phyloP scores from a whole-genome alignment of 1,140 invertebrate genomes.

The Drosophila ambigua region DNA sequence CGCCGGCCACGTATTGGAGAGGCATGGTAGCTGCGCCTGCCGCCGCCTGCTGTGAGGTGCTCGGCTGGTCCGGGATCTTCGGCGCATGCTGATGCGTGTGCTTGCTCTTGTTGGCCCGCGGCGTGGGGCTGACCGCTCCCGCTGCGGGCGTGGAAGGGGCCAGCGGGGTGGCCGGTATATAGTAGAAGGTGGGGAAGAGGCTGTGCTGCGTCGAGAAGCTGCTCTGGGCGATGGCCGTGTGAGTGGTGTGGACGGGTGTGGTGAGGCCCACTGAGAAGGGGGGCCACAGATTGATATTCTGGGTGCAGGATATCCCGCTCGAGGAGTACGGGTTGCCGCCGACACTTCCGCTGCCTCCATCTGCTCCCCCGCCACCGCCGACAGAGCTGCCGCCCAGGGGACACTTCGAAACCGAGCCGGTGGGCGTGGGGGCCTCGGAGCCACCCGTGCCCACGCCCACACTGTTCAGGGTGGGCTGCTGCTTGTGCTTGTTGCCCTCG shows the following conservation, averaged over 20 bases:
- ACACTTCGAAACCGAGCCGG: not conserved
- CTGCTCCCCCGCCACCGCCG: slow-evolving; percentile 11
- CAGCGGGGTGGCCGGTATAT: slow-evolving; percentile 84
- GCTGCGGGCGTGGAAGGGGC: slow-evolving; percentile 26
- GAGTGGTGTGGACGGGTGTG: slow-evolving; percentile 78
- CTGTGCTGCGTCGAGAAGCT: slow-evolving; percentile 64
- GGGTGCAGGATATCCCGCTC: slow-evolving; percentile 38
- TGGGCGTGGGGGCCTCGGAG: not conserved
- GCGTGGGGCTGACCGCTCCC: slow-evolving; percentile 1
- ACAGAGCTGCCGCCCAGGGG: not conserved
- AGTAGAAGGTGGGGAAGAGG: slow-evolving; percentile 85
- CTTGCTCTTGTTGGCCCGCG: slow-evolving; percentile 10
- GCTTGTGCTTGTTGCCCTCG: slow-evolving; percentile 85
- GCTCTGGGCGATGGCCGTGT: slow-evolving; percentile 72
- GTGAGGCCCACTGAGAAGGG: slow-evolving; percentile 86
- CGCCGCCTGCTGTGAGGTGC: slow-evolving; percentile 58
- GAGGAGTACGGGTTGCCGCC: slow-evolving; percentile 4
- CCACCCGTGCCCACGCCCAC: slow-evolving; percentile 1
- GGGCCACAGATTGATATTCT: slow-evolving; percentile 86
- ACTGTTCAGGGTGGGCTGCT: slow-evolving; percentile 77
- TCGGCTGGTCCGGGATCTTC: slow-evolving; percentile 46
- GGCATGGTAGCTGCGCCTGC: slow-evolving; percentile 56
- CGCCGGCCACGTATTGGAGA: slow-evolving; percentile 85
- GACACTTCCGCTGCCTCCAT: not conserved
- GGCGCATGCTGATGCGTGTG: slow-evolving; percentile 11